phyloP scores from a whole-genome alignment of 2,113 vertebrate species.

The Ciconia maguari region DNA sequence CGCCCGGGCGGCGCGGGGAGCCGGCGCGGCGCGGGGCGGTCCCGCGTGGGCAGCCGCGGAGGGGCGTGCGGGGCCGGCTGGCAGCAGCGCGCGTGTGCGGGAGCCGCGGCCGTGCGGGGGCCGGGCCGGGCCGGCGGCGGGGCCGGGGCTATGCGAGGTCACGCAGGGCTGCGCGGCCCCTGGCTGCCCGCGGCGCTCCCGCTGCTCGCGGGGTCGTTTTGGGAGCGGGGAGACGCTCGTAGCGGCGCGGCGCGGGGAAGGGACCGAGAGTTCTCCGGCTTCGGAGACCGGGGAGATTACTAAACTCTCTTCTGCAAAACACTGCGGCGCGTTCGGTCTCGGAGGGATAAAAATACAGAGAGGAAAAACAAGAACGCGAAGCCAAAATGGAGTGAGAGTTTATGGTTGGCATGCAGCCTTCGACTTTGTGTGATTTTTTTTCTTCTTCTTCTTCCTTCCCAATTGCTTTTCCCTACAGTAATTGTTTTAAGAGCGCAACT shows the following conservation, averaged over 20 bases:
- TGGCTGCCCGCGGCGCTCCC: background rate
- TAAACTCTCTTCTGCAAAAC: slow-evolving; percentile 37
- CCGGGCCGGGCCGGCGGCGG: background rate
- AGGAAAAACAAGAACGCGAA: slow-evolving; percentile 55
- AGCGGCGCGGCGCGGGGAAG: background rate
- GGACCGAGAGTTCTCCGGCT: background rate
- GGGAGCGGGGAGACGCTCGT: background rate
- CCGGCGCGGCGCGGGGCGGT: background rate
- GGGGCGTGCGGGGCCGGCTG: background rate
- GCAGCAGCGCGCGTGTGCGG: background rate
- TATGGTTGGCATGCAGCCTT: slow-evolving; percentile 51
- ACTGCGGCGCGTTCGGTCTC: slow-evolving; percentile 41
- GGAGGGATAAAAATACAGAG: slow-evolving; percentile 56
- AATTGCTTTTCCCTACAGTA: slow-evolving; percentile 22
- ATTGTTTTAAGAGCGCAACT: slow-evolving; percentile 58
- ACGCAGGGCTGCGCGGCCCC: background rate
- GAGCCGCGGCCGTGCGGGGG: background rate
- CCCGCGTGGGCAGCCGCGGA: background rate
- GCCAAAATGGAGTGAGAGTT: slow-evolving; percentile 66
- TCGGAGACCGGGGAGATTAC: background rate
- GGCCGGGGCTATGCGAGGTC: slow-evolving; percentile 43
- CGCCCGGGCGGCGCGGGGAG: background rate
- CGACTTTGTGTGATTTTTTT: slow-evolving; percentile 24
- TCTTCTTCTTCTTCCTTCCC: background rate
- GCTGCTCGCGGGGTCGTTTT: background rate